A percentile compares a stretch with the other conserved stretches of the same genome.
Evolutionary conservation across 2,113 vertebrate genomes (phyloP).

Genomic region (Zapus hudsonius): DNA sequence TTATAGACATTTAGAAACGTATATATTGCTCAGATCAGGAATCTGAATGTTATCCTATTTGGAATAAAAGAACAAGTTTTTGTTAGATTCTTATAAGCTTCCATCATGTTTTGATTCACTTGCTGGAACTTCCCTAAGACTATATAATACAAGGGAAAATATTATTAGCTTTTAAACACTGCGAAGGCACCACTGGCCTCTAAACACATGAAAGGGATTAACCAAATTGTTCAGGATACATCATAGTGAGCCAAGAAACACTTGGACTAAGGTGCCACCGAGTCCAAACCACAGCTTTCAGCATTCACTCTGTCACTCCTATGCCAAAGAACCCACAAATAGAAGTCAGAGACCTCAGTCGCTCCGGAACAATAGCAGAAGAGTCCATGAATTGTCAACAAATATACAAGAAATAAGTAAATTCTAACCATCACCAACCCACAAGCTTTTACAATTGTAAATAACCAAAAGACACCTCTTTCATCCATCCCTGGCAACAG

Average conservation of each 20-base stretch:
- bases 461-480: not conserved
- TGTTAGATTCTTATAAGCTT: not conserved
- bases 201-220: not conserved
- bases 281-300: slow-evolving; percentile 28
- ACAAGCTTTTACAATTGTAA: not conserved
- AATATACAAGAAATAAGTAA: not conserved
- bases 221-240: slow-evolving; percentile 9
- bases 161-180: not conserved
- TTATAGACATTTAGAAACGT: not conserved
- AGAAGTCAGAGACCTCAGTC: not conserved
- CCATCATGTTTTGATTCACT: not conserved
- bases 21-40: not conserved
- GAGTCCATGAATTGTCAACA: not conserved
- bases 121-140: slow-evolving; percentile 2
- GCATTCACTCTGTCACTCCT: not conserved
- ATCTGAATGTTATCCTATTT: not conserved
- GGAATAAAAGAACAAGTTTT: not conserved
- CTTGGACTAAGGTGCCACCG: not conserved
- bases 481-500: not conserved
- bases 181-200: not conserved
- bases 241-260: slow-evolving; percentile 12
- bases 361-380: not conserved
- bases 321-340: not conserved
- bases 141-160: not conserved
- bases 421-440: not conserved